Base-by-base conservation (phyloP, 2,797 vertebrate genomes). In the Ibycter americanus region DNA sequence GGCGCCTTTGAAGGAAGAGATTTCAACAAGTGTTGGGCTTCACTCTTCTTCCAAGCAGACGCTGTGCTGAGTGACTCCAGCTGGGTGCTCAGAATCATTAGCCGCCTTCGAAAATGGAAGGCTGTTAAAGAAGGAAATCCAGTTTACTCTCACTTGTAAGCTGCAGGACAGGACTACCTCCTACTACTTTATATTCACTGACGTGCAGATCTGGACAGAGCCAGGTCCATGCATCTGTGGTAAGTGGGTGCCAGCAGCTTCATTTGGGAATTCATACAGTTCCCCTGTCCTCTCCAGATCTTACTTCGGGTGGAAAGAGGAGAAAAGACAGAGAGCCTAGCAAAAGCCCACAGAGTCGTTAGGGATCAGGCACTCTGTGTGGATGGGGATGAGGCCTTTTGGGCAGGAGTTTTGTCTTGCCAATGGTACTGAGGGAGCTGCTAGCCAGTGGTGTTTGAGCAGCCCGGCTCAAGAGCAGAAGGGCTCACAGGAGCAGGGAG, bases 181-280 rank as follows among this genome's bases (percentile, higher is more conserved):
- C 2, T 55, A 0, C 27, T 62, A 56, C 8, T 44, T 36, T 62
- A 47, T 31, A 29, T 47, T 89, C 46, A 47, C 19, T 0, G 5
- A 4, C 8, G 0, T 47, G 52, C 4, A 10, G 38, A 3, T 49
- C 20, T 18, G 44, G 17, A 58, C 42, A 66, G 56, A 90, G 26
- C 34, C 66, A 25, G 14, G 21, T 46, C n/a, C 6, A 1, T 0
- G 0, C 2, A 0, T 38, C 61, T 66, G 20, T 42, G 67, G 52
- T 46, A 22, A n/a, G 40, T 54, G 46, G 12, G 17, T 79, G 46
- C n/a, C 86, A 42, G 23, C 38, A 55, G 26, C 76, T 93, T 94
- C 9, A 10, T 58, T 11, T 77, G 55, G 36, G 52, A 73, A 56
- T 62, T 54, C 25, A 15, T 59, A 3, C 0, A 2, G 36, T 55